phyloP scores from a whole-genome alignment of 2,888 invertebrate genomes.

The Drosophila mercatorum region DNA sequence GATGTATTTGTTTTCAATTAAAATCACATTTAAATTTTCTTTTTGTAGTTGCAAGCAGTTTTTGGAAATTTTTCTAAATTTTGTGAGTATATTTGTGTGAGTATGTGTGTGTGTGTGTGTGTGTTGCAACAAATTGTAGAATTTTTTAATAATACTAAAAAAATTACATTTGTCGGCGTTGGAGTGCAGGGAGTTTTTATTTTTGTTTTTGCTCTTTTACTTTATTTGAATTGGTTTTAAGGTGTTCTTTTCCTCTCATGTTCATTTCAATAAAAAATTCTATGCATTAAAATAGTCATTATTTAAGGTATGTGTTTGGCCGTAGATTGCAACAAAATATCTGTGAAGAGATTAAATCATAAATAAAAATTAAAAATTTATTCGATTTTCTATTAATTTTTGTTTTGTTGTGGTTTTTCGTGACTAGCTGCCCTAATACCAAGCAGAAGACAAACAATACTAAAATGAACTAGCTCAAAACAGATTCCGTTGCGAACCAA shows the following conservation, averaged over 20 bases:
- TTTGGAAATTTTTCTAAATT: background rate
- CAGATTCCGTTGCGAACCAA: constrained; percentile 26
- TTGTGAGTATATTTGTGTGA: constrained; percentile 14
- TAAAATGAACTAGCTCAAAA: constrained; percentile 33
- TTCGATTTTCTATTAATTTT: constrained; percentile 46
- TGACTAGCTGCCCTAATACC: constrained; percentile 63
- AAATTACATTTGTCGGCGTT: constrained; percentile 75
- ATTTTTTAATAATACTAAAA: constrained; percentile 72
- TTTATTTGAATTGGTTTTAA: constrained; percentile 17
- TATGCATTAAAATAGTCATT: constrained; percentile 76
- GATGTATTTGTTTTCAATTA: constrained; percentile 34
- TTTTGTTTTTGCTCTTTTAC: constrained; percentile 39
- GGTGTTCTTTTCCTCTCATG: background rate
- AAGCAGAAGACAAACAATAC: constrained; percentile 27
- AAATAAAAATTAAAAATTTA: constrained; percentile 79
- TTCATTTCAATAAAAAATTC: constrained; percentile 57
- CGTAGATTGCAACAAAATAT: constrained; percentile 84
- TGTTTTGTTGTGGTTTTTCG: constrained; percentile 28
- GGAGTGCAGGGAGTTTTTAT: constrained; percentile 68
- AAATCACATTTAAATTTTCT: constrained; percentile 9
- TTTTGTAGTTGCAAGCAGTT: constrained; percentile 61
- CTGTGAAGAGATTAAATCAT: constrained; percentile 84
- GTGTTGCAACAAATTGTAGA: constrained; percentile 69
- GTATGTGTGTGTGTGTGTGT: constrained; percentile 21
- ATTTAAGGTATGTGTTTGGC: constrained; percentile 84